phyloP scores from a whole-genome alignment of 2,888 invertebrate genomes.

The Drosophila anomalipes region DNA sequence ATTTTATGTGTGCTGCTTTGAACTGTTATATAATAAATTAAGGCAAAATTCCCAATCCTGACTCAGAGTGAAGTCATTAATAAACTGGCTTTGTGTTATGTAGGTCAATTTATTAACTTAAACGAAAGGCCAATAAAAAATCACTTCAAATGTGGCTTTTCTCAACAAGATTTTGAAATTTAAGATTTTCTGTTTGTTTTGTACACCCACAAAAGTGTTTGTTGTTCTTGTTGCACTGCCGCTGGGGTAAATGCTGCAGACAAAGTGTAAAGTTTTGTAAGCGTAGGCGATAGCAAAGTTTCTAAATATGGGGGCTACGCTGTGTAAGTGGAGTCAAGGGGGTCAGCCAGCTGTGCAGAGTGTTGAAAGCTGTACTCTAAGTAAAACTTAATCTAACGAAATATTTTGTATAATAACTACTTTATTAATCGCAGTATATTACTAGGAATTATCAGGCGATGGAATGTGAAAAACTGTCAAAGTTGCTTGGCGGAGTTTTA shows the following conservation, averaged over 20 bases:
- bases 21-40: slow-evolving; percentile 13
- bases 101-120: slow-evolving; percentile 30
- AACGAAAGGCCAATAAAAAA: too few relatives aligned
- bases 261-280: slow-evolving; percentile 47
- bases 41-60: slow-evolving; percentile 15
- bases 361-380: slow-evolving; percentile 27
- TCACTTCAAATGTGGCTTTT: slow-evolving; percentile 15
- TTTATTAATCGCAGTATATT: slow-evolving; percentile 24
- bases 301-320: background rate
- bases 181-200: slow-evolving; percentile 22
- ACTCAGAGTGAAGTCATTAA: slow-evolving; percentile 13
- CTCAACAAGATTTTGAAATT: slow-evolving; percentile 32
- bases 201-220: slow-evolving; percentile 20
- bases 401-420: slow-evolving; percentile 18
- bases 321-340: background rate
- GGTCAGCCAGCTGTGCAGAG: slow-evolving; percentile 6
- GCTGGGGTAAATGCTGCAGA: slow-evolving; percentile 21
- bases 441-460: slow-evolving; percentile 8
- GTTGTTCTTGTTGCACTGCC: slow-evolving; percentile 18
- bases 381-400: slow-evolving; percentile 27
- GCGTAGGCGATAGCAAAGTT: slow-evolving; percentile 41
- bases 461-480: background rate
- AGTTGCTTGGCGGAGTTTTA: background rate
- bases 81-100: slow-evolving; percentile 11
- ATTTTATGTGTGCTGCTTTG: background rate